Evolutionary conservation across 2,113 vertebrate genomes (phyloP).

Genomic region (Nycticryphes semicollaris): DNA sequence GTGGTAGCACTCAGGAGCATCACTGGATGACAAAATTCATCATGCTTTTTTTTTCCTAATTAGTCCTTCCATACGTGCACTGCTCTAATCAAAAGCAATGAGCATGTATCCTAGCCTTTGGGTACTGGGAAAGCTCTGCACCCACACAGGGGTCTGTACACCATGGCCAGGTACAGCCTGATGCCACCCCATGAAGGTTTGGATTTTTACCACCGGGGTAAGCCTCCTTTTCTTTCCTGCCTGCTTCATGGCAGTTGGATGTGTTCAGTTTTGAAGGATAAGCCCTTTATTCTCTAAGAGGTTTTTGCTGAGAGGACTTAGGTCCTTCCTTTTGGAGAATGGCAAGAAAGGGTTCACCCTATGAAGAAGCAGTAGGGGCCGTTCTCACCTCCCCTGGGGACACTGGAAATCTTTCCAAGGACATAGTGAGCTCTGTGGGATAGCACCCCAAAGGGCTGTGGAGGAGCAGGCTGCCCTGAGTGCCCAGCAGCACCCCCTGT

Average conservation of each 20-base stretch:
- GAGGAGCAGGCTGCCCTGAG: not conserved
- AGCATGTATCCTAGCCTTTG: not conserved
- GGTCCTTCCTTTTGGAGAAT: not conserved
- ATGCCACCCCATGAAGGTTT: not conserved
- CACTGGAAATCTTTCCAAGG: not conserved
- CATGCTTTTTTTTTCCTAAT: not conserved
- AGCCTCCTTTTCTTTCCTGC: not conserved
- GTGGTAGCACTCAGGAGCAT: not conserved
- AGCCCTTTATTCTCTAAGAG: not conserved
- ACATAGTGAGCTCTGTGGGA: not conserved
- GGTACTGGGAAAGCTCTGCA: not conserved
- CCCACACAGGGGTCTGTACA: not conserved
- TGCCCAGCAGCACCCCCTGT: not conserved
- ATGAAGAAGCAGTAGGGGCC: not conserved
- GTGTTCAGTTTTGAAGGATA: not conserved
- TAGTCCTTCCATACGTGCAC: not conserved
- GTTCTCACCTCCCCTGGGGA: not conserved
- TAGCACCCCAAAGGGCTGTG: not conserved
- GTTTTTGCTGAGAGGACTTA: not conserved
- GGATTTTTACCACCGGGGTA: not conserved
- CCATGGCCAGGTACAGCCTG: not conserved
- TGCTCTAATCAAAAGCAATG: not conserved
- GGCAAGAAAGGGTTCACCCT: not conserved
- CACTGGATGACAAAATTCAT: not conserved
- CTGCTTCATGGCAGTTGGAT: not conserved